phyloP scores from a whole-genome alignment of 2,888 invertebrate species.

The Heliconius hortense region DNA sequence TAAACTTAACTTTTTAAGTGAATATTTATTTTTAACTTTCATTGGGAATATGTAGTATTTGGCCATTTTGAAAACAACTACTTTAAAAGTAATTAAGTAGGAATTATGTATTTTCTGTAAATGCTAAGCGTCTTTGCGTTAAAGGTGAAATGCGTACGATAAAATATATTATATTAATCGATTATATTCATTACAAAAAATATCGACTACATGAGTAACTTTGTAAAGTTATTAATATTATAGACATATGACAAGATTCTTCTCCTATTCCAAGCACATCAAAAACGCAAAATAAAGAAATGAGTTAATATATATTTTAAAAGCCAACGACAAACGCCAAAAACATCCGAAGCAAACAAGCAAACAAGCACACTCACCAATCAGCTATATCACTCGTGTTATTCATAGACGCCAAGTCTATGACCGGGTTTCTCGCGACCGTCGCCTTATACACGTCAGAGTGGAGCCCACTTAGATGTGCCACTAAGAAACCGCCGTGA shows the following conservation, averaged over 20 bases:
- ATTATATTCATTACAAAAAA: not conserved
- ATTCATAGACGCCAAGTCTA: conserved; percentile 88
- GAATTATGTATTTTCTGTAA: not conserved
- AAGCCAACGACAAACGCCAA: not conserved
- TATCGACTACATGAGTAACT: not conserved
- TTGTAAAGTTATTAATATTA: not conserved
- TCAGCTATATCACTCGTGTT: conserved; percentile 92
- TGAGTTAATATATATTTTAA: no score
- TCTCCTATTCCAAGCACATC: not conserved
- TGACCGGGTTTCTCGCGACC: conserved; percentile 90
- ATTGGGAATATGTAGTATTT: no score
- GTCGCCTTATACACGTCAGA: conserved; percentile 88
- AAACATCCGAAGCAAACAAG: not conserved
- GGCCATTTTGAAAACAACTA: no score
- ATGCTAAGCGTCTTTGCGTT: conserved; percentile 28
- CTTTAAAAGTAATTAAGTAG: no score
- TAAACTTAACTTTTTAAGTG: no score
- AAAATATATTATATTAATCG: not conserved
- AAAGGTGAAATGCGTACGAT: not conserved
- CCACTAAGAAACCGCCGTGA: conserved; percentile 93
- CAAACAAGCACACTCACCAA: conserved; percentile 80
- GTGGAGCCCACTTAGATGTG: conserved; percentile 90
- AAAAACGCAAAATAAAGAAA: not conserved
- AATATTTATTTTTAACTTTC: no score
- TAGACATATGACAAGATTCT: not conserved